phyloP scores from a whole-genome alignment of 2,888 invertebrate species.

The Spilarctia lutea region DNA sequence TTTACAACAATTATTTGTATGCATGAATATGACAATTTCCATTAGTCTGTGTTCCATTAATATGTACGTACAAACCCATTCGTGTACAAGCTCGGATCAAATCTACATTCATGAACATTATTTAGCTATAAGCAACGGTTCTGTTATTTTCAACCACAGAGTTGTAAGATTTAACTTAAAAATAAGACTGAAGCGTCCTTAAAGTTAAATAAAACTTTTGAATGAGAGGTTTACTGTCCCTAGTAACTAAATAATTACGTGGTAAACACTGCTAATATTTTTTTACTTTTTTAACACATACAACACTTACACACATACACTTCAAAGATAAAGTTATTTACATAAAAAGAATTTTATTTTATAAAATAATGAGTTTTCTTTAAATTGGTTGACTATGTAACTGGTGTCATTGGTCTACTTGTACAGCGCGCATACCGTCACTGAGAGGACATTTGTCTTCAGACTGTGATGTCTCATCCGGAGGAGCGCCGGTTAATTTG shows the following conservation, averaged over 20 bases:
- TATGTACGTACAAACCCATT: background rate
- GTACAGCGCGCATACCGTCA: constrained; percentile 55
- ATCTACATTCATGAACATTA: background rate
- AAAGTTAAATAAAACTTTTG: no score
- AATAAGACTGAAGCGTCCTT: no score
- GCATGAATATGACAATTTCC: no score
- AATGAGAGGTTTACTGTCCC: background rate
- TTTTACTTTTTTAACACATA: background rate
- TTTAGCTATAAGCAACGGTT: no score
- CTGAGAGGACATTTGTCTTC: constrained; percentile 50
- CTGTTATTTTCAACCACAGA: no score
- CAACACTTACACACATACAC: background rate
- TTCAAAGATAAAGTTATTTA: background rate
- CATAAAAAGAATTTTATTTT: background rate
- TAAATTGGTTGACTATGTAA: constrained; percentile 1
- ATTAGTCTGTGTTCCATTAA: no score
- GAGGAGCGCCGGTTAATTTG: constrained; percentile 62
- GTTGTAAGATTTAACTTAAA: no score
- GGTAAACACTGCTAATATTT: background rate
- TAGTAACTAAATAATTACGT: background rate
- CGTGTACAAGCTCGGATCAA: background rate
- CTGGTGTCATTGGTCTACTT: constrained; percentile 44
- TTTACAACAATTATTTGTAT: no score
- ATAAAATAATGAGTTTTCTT: background rate
- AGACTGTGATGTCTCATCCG: constrained; percentile 12